Percentiles rank a stretch among this genome's conserved stretches.
These are phyloP conservation scores for Sorex araneus DNA, from an alignment of 2,113 vertebrate species.

Conservation along the genomic window DNA sequence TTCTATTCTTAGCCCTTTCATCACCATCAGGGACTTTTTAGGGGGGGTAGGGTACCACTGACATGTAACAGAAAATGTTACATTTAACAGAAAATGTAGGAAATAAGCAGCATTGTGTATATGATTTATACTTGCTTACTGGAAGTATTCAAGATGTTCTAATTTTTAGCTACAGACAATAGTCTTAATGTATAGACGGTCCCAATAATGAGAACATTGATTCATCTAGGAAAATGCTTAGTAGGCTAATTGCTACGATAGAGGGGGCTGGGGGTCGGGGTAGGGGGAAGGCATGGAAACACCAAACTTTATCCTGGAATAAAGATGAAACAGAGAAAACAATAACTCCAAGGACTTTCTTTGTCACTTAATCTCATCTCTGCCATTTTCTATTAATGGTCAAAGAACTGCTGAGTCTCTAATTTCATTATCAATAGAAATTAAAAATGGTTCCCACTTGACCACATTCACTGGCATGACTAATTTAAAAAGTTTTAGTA, in stretches of 20 bases:
- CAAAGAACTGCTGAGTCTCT: background rate
- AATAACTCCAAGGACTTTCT: background rate
- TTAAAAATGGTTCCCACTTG: background rate
- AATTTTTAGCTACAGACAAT: background rate
- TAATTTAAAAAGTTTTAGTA: background rate
- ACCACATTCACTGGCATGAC: background rate
- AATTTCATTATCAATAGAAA: background rate
- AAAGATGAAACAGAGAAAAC: background rate
- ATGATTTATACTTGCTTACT: background rate
- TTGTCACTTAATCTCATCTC: background rate
- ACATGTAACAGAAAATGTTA: no score
- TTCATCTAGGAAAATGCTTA: background rate
- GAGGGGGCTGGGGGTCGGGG: background rate
- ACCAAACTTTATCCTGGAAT: background rate
- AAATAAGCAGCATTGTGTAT: fast-evolving
- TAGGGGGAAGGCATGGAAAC: no score
- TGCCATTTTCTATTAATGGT: background rate
- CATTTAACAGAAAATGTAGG: background rate
- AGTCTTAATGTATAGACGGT: background rate
- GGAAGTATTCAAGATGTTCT: background rate
- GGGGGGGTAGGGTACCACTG: no score
- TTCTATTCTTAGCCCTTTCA: background rate
- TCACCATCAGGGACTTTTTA: background rate
- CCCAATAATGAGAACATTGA: background rate
- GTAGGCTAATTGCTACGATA: background rate